Base-by-base conservation (phyloP, 1,140 invertebrate genomes). In the Oryctes rhinoceros region DNA sequence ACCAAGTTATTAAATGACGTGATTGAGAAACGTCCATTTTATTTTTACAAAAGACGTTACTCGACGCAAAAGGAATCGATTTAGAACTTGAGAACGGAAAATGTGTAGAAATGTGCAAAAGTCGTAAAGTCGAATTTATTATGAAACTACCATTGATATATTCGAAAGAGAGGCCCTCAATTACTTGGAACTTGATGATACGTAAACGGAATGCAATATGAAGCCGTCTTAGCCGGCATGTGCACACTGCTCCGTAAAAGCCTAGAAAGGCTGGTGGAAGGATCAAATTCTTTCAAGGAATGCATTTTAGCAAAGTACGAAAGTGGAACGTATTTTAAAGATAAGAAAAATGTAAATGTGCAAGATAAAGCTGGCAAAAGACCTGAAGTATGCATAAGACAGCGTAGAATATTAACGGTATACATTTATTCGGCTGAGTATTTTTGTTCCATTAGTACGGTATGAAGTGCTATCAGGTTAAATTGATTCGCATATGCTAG, bases 251-350 rank as follows among this genome's bases (percentile, higher is more conserved):
- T 3, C 53, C 5, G 2, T 59, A 59, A 18, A 59, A 59, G 53
- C 53, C n/a, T 59, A 59, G n/a, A 59, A 59, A 59, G 53, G 18
- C 4, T 15, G 5, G 53, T 1, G 4, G 5, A 18, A 6, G 53
- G 18, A 59, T 59, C 53, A 18, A 59, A 59, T 59, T 59, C 53
- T 59, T 59, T 59, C 18, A n/a, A n/a, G 53, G 53, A 59, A n/a
- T n/a, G 53, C 53, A 18, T 59, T 59, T 6, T 18, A 18, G 15
- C 6, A 59, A 59, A 59, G 53, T 59, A n/a, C 53, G 18, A 18
- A 59, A 18, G 5, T 5, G n/a, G 11, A 59, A 6, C 53, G 15
- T 59, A n/a, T 44, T 44, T 44, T 44, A 44, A 0, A 44, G 5
- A 5, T 3, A 44, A 44, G 39, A 44, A 44, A 44, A 44, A 44